phyloP scores from a whole-genome alignment of 2,888 invertebrate genomes.

The Drosophila colorata region DNA sequence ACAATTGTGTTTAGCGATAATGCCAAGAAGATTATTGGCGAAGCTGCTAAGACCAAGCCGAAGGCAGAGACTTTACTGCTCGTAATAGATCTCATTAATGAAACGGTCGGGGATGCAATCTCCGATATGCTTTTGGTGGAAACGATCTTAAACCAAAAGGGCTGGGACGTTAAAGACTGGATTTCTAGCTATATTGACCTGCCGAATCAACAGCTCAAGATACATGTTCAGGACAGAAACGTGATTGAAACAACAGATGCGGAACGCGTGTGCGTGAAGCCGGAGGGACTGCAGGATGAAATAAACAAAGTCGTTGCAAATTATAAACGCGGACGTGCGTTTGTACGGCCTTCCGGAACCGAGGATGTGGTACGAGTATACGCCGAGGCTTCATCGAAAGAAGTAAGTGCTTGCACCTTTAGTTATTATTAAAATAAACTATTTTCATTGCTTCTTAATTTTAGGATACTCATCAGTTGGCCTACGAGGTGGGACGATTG shows the following conservation, averaged over 20 bases:
- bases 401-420: slow-evolving; percentile 83
- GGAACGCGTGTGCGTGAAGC: slow-evolving; percentile 92
- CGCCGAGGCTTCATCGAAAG: slow-evolving; percentile 94
- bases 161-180: slow-evolving; percentile 94
- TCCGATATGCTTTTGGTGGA: slow-evolving; percentile 98
- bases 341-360: slow-evolving; percentile 98
- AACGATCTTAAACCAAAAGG: slow-evolving; percentile 92
- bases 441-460: slow-evolving; percentile 5
- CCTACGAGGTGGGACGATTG: slow-evolving; percentile 90
- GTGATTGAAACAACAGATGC: slow-evolving; percentile 95
- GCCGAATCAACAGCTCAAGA: slow-evolving; percentile 95
- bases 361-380: slow-evolving; percentile 98
- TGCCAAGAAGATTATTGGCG: slow-evolving; percentile 87
- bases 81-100: slow-evolving; percentile 95
- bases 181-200: slow-evolving; percentile 92
- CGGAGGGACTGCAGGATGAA: slow-evolving; percentile 92
- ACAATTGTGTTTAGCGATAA: slow-evolving; percentile 93
- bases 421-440: background rate
- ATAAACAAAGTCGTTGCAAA: slow-evolving; percentile 90
- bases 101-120: slow-evolving; percentile 98
- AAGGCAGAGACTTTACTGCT: slow-evolving; percentile 88
- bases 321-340: slow-evolving; percentile 91
- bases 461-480: slow-evolving; percentile 89
- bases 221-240: slow-evolving; percentile 94
- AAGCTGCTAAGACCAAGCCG: slow-evolving; percentile 84